A percentile compares a stretch with the other conserved stretches of the same genome.
Evolutionary conservation across 2,888 invertebrate species (phyloP).

Genomic region (Dioctria rufipes): DNA sequence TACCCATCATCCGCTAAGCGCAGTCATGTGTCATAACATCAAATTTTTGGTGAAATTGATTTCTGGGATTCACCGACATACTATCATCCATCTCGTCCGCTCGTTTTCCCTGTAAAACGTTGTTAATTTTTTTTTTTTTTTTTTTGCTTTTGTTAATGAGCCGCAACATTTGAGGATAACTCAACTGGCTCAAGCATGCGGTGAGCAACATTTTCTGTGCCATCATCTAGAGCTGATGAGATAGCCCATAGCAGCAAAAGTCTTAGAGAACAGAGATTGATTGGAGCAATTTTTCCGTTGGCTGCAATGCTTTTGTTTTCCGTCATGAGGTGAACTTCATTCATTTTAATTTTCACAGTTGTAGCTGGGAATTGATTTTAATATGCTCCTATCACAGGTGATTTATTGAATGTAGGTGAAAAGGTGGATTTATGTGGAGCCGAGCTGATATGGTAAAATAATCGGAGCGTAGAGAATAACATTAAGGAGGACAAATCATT

Average conservation of each 20-base stretch:
- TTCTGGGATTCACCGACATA: conserved; percentile 29
- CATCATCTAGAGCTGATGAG: conserved; percentile 9
- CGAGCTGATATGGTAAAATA: too few relatives aligned
- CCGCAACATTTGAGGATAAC: conserved; percentile 43
- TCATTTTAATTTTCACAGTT: conserved; percentile 54
- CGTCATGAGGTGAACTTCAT: conserved; percentile 42
- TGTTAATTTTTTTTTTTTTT: background rate
- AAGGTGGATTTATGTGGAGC: background rate
- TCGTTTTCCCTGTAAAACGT: conserved; percentile 5
- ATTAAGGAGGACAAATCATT: too few relatives aligned
- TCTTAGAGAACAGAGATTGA: conserved; percentile 36
- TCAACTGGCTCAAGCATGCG: background rate
- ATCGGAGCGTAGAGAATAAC: too few relatives aligned
- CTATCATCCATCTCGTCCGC: background rate
- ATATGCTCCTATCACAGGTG: conserved; percentile 31
- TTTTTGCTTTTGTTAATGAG: conserved; percentile 50
- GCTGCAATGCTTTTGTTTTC: conserved; percentile 45
- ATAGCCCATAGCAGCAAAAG: conserved; percentile 28
- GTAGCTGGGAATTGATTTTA: conserved; percentile 51
- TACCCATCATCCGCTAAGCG: conserved; percentile 39
- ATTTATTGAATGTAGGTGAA: conserved; percentile 23
- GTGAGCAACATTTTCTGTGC: conserved; percentile 22
- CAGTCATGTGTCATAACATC: conserved; percentile 46
- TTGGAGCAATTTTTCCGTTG: conserved; percentile 49
- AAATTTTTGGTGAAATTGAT: conserved; percentile 51